These are phyloP conservation scores for Hippolais icterina DNA, from an alignment of 2,113 vertebrate genomes.

Conservation along the genomic window DNA sequence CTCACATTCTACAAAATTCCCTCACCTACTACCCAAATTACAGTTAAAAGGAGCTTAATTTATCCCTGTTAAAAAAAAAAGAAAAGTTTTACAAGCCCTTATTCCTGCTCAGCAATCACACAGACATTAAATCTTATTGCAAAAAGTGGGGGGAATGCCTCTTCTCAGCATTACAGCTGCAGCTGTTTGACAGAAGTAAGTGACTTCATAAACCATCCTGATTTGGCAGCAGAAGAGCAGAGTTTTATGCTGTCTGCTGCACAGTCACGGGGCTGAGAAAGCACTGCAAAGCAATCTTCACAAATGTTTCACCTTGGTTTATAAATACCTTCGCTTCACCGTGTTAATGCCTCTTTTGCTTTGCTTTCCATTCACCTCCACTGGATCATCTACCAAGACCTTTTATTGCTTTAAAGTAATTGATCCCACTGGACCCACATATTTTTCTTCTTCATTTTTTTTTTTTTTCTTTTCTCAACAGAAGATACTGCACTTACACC, in stretches of 20 bases:
- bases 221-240: neutral
- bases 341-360: conserved; percentile 44
- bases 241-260: conserved; percentile 49
- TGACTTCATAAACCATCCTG: conserved; percentile 60
- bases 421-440: neutral
- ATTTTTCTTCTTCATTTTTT: neutral
- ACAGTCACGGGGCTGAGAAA: conserved; percentile 1
- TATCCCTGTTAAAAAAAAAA: neutral
- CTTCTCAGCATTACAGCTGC: conserved; percentile 38
- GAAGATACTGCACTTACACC: neutral
- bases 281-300: conserved; percentile 30
- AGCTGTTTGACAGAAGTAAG: conserved; percentile 50
- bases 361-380: conserved; percentile 42
- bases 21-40: conserved; percentile 17
- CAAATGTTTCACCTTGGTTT: conserved; percentile 42
- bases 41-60: conserved; percentile 18
- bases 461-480: neutral
- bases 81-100: conserved; percentile 9
- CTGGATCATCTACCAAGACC: conserved; percentile 27
- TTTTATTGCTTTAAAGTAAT: conserved; percentile 43
- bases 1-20: neutral
- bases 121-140: conserved; percentile 51
- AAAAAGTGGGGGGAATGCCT: neutral
- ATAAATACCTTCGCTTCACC: conserved; percentile 4
- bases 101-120: conserved; percentile 39